Percentiles rank a stretch among this genome's conserved stretches.
These are phyloP conservation scores for Passer montanus DNA, from an alignment of 2,113 vertebrate genomes.

Conservation along the genomic window DNA sequence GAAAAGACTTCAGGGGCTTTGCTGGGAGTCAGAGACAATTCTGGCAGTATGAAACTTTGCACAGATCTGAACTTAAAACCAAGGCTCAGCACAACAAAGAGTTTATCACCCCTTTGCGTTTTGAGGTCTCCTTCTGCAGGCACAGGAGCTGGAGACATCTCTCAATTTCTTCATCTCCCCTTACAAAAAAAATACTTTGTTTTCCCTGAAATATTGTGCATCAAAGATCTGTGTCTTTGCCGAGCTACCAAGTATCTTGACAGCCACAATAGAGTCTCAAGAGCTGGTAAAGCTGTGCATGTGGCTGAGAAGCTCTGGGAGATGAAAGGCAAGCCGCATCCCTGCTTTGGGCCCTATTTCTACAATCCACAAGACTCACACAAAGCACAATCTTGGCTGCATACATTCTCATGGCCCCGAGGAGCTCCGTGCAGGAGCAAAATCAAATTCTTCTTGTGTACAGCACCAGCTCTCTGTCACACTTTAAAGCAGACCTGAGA, in stretches of 20 bases:
- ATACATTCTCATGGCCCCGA: not conserved
- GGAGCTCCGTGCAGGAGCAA: not conserved
- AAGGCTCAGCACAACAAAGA: not conserved
- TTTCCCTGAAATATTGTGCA: not conserved
- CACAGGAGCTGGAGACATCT: not conserved
- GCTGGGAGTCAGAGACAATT: not conserved
- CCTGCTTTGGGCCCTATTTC: not conserved
- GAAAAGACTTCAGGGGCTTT: not conserved
- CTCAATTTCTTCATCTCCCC: not conserved
- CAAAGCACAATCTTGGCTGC: not conserved
- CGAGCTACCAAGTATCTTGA: not conserved
- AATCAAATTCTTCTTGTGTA: not conserved
- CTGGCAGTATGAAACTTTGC: not conserved
- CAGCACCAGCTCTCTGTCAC: not conserved
- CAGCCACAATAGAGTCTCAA: not conserved
- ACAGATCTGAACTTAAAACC: not conserved
- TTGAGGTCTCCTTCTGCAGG: not conserved
- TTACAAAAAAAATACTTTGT: not conserved
- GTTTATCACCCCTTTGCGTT: not conserved
- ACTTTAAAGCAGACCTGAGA: not conserved
- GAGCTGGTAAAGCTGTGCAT: not conserved
- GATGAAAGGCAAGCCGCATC: not conserved
- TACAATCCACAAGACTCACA: not conserved
- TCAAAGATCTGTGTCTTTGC: not conserved
- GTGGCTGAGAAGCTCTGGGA: not conserved